Evolutionary conservation across 1,140 invertebrate genomes (phyloP).

Genomic region (Camponotus floridanus): DNA sequence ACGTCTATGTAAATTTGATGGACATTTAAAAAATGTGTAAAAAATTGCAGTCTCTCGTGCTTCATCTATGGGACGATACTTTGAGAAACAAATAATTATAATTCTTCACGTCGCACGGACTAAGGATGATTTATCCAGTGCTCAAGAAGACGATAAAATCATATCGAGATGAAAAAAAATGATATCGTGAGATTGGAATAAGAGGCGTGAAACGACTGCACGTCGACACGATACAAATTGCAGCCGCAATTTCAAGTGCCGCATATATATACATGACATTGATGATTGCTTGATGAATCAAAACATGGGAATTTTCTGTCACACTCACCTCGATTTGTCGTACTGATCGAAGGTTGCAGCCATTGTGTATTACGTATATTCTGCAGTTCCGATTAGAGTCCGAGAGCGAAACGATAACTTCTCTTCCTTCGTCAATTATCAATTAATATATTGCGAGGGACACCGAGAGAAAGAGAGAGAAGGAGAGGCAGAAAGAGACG

Average conservation of each 20-base stretch:
- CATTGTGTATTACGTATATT: conserved; percentile 81
- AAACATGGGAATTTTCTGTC: conserved; percentile 26
- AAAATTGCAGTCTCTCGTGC: background rate
- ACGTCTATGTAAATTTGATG: too few relatives aligned
- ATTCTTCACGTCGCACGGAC: conserved; percentile 15
- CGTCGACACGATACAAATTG: background rate
- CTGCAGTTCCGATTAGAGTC: conserved; percentile 12
- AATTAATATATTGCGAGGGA: conserved; percentile 65
- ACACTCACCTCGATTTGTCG: conserved; percentile 89
- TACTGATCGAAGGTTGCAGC: conserved; percentile 91
- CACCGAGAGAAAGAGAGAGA: conserved; percentile 47
- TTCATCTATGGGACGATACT: background rate
- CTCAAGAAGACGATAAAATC: background rate
- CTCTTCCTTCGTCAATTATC: conserved; percentile 69
- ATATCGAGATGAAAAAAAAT: background rate
- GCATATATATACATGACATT: background rate
- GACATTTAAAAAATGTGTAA: background rate
- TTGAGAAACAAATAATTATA: background rate
- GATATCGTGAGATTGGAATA: background rate
- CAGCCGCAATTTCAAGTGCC: background rate
- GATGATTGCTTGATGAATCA: conserved; percentile 23
- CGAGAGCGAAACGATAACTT: conserved; percentile 47
- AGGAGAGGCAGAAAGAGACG: conserved; percentile 54
- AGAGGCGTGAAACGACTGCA: background rate
- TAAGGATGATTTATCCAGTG: conserved; percentile 20